Conservation (phyloP, 2,113 vertebrate species). For the Halcyon senegalensis region DNA sequence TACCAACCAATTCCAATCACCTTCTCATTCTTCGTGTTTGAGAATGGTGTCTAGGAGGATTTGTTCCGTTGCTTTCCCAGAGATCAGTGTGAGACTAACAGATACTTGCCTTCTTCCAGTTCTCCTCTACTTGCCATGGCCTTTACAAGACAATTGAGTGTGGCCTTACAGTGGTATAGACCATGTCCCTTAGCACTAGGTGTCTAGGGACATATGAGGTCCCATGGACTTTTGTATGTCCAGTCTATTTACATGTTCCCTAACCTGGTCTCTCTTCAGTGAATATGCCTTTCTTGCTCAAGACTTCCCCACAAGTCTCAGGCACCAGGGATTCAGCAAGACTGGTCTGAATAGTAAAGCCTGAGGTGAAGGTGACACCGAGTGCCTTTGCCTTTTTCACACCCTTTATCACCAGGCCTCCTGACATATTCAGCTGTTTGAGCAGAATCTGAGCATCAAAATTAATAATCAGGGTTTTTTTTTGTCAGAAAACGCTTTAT, state of each 20-base stretch:
- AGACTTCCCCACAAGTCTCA: not conserved
- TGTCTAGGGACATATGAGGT: not conserved
- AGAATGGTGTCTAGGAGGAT: not conserved
- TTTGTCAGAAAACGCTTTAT: not conserved
- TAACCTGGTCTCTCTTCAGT: not conserved
- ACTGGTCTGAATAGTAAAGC: not conserved
- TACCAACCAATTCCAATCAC: not conserved
- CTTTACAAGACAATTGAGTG: not conserved
- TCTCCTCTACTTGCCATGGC: not conserved
- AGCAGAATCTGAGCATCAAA: not conserved
- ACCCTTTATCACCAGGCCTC: not conserved
- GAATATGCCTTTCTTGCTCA: not conserved
- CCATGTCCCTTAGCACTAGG: not conserved
- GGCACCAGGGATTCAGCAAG: not conserved
- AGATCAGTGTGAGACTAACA: not conserved
- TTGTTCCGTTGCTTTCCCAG: not conserved
- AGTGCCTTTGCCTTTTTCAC: not conserved
- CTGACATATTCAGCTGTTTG: not conserved
- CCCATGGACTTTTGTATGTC: not conserved
- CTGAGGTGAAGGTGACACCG: not conserved
- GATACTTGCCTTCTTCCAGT: not conserved
- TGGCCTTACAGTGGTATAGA: not conserved
- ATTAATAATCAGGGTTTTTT: not conserved
- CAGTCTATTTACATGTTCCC: not conserved
- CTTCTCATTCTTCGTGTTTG: not conserved